A percentile compares a stretch with the other conserved stretches of the same genome.
phyloP scores from a whole-genome alignment of 2,113 vertebrate species.

The Tetrax tetrax region DNA sequence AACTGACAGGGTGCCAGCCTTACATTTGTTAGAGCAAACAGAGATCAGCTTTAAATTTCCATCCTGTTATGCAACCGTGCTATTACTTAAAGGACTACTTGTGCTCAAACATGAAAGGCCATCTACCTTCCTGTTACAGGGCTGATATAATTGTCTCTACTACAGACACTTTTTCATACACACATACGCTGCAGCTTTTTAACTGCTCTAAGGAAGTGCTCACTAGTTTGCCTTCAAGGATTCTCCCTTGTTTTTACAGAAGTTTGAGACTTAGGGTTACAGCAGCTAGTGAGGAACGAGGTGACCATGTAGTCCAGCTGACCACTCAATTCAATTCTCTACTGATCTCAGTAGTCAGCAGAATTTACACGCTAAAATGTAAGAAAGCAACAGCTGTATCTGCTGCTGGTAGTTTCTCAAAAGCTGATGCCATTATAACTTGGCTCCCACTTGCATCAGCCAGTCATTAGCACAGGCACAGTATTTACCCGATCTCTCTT shows the following conservation, averaged over 20 bases:
- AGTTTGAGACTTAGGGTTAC: neutral
- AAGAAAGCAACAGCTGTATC: neutral
- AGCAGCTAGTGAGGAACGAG: neutral
- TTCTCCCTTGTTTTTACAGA: neutral
- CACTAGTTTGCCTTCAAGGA: neutral
- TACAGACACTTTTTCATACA: neutral
- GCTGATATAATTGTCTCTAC: neutral
- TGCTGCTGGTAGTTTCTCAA: constrained; percentile 17
- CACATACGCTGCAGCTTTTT: neutral
- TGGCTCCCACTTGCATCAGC: neutral
- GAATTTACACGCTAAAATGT: neutral
- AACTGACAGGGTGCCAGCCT: constrained; percentile 47
- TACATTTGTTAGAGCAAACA: constrained; percentile 51
- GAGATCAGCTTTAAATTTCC: constrained; percentile 53
- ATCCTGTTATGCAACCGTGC: constrained; percentile 16
- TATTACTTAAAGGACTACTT: constrained; percentile 61
- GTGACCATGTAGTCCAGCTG: neutral
- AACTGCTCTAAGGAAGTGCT: neutral
- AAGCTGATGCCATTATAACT: neutral
- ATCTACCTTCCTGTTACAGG: neutral
- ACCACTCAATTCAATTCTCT: neutral
- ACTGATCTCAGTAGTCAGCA: neutral
- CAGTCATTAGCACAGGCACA: neutral
- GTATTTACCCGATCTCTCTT: neutral
- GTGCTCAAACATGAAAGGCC: constrained; percentile 34